Evolutionary conservation across 2,113 vertebrate species (phyloP).

Genomic region (Hyperoodon ampullatus): DNA sequence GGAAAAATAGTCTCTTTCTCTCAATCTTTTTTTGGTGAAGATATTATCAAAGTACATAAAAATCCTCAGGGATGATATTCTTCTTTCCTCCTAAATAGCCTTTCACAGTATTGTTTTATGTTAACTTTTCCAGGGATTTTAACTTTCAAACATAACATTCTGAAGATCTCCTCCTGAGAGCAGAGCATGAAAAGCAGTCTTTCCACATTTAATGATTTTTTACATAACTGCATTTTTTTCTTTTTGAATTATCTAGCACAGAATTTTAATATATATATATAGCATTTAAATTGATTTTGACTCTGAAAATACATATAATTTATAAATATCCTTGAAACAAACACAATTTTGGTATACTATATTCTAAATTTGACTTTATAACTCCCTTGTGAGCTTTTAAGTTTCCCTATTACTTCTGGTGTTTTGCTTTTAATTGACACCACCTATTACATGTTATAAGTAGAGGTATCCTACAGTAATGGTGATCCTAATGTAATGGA

Average conservation of each 20-base stretch:
- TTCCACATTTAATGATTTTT: background rate
- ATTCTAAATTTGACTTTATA: background rate
- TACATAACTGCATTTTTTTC: slow-evolving; percentile 6
- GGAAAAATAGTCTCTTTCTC: background rate
- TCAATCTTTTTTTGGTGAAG: background rate
- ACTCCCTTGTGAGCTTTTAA: background rate
- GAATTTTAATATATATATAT: background rate
- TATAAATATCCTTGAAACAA: background rate
- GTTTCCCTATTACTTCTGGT: background rate
- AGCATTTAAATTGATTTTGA: background rate
- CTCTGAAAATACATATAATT: background rate
- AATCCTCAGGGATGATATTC: background rate
- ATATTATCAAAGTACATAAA: background rate
- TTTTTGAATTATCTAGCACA: background rate
- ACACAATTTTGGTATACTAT: background rate
- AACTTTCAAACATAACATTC: background rate
- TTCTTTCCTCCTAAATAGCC: background rate
- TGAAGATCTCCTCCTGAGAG: background rate
- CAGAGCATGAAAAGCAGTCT: background rate
- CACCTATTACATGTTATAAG: background rate
- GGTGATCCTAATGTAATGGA: background rate
- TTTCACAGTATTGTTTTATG: slow-evolving; percentile 7
- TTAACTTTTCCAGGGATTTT: background rate
- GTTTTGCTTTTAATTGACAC: background rate
- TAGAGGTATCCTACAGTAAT: background rate